Conservation (phyloP, 2,113 vertebrate genomes). For the Nicator chloris region DNA sequence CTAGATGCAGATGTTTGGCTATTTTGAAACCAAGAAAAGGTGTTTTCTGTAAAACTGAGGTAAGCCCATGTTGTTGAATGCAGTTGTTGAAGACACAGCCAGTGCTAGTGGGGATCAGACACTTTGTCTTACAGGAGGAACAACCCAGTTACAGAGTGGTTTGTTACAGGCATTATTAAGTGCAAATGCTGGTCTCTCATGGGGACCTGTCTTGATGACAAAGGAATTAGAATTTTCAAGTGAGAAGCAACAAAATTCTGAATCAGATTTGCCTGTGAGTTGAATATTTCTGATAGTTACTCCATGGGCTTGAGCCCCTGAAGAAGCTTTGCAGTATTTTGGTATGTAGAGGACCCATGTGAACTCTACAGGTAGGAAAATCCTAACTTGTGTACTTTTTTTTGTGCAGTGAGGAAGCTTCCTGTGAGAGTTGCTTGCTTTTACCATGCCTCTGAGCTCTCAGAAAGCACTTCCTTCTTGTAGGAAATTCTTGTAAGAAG, state of each 20-base stretch:
- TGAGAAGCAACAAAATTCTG: not conserved
- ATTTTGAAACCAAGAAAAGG: not conserved
- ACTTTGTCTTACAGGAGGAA: not conserved
- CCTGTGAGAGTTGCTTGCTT: not conserved
- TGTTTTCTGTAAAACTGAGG: constrained; percentile 43
- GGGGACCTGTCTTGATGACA: not conserved
- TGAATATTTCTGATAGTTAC: not conserved
- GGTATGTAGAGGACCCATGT: not conserved
- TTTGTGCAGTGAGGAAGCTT: not conserved
- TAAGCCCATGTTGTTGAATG: not conserved
- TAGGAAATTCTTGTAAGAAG: not conserved
- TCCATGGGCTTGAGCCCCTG: not conserved
- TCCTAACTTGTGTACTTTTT: not conserved
- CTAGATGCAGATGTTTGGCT: not conserved
- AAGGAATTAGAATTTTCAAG: not conserved
- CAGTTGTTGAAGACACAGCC: not conserved
- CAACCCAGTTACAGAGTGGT: not conserved
- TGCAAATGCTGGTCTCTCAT: not conserved
- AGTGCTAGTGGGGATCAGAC: not conserved
- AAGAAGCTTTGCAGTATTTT: not conserved
- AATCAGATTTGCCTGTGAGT: not conserved
- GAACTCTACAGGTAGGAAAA: not conserved
- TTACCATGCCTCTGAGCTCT: not conserved
- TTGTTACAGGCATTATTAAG: not conserved
- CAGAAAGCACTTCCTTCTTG: not conserved